Conservation (phyloP, 1,140 invertebrate genomes). For the Mycetomoellerius zeteki region DNA sequence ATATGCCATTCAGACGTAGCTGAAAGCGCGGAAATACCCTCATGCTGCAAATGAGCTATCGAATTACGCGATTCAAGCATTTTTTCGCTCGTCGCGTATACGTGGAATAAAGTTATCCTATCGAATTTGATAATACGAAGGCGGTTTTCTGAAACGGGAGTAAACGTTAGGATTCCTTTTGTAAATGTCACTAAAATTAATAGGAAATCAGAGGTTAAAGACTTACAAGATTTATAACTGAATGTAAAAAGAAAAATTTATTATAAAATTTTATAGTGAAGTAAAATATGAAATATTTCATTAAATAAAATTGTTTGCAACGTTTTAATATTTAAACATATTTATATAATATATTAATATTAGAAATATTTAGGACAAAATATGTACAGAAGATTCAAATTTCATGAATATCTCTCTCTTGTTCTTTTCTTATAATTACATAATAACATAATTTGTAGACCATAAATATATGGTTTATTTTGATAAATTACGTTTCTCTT, state of each 20-base stretch:
- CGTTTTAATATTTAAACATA: neutral
- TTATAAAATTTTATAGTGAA: neutral
- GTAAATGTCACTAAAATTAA: neutral
- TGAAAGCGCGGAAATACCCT: conserved; percentile 69
- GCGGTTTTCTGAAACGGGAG: neutral
- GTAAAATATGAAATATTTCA: neutral
- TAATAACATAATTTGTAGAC: neutral
- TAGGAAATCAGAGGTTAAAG: neutral
- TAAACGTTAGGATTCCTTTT: neutral
- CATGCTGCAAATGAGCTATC: conserved; percentile 71
- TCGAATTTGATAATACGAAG: neutral
- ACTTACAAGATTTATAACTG: neutral
- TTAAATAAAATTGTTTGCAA: neutral
- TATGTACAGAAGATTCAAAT: neutral
- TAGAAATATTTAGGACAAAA: neutral
- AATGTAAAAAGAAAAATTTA: neutral
- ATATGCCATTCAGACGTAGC: conserved; percentile 72
- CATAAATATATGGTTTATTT: conserved; percentile 5
- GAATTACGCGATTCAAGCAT: conserved; percentile 56
- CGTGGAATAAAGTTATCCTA: conserved; percentile 20
- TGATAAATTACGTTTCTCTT: neutral
- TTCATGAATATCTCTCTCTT: neutral
- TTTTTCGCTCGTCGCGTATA: conserved; percentile 46
- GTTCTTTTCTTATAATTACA: neutral
- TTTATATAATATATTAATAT: neutral